A percentile compares a stretch with the other conserved stretches of the same genome.
Conservation (phyloP, 92 coral and sea anemone species). For the Ricordea florida region DNA sequence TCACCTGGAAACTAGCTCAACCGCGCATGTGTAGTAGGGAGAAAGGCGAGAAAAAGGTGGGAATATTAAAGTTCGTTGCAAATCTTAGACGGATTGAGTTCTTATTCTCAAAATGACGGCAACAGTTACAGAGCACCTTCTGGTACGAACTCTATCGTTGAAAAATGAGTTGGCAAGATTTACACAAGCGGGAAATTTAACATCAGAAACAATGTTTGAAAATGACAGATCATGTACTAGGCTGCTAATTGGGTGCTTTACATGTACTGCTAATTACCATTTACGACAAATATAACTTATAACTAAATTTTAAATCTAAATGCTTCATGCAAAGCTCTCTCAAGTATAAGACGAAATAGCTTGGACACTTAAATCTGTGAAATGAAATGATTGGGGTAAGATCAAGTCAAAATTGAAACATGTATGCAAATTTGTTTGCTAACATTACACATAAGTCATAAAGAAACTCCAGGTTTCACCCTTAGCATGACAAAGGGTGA, state of each 20-base stretch:
- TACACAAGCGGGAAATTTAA: conserved; percentile 12
- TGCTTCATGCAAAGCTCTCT: neutral
- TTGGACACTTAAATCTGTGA: neutral
- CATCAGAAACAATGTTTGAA: neutral
- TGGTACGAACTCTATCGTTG: conserved; percentile 13
- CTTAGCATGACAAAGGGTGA: neutral
- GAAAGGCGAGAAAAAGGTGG: neutral
- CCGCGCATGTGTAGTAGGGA: neutral
- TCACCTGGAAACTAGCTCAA: conserved; percentile 14
- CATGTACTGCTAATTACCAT: neutral
- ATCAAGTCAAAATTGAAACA: neutral
- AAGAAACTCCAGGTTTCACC: neutral
- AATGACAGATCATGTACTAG: neutral
- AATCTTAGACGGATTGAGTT: too few species aligned
- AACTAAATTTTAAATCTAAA: neutral
- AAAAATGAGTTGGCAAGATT: conserved; percentile 9
- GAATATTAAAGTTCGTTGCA: too few species aligned
- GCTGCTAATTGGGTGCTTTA: neutral
- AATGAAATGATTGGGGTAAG: neutral
- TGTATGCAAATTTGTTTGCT: neutral
- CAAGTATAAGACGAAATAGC: neutral
- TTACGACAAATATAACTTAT: neutral
- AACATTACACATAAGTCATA: neutral
- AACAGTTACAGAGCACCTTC: conserved; percentile 18
- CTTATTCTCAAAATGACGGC: neutral